Conservation (phyloP, 2,888 invertebrate species). For the Cryptocephalus primarius region DNA sequence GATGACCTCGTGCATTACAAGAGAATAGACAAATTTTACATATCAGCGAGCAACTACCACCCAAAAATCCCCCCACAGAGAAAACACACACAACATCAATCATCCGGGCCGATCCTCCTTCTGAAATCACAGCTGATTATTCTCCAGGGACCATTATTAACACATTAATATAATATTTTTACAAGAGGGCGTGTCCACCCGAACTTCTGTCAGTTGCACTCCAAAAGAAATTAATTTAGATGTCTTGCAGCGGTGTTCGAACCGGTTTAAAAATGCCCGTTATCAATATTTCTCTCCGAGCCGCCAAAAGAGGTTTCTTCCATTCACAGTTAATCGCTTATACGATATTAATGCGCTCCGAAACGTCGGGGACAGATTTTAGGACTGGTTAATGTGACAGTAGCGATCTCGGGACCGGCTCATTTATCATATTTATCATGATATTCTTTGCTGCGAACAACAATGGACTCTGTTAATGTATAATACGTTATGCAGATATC, state of each 20-base stretch:
- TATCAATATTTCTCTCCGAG: constrained; percentile 25
- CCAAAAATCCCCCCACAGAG: constrained; percentile 1
- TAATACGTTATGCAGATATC: constrained; percentile 14
- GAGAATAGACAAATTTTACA: too few relatives aligned
- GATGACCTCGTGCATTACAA: too few relatives aligned
- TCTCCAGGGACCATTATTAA: constrained; percentile 36
- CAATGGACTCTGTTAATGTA: constrained; percentile 31
- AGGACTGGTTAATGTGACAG: constrained; percentile 37
- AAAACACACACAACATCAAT: constrained; percentile 18
- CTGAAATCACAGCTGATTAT: constrained; percentile 31
- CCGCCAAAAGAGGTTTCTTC: constrained; percentile 29
- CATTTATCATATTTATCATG: constrained; percentile 35
- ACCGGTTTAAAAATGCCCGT: constrained; percentile 8
- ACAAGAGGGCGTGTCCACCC: constrained; percentile 36
- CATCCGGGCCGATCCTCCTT: constrained; percentile 19
- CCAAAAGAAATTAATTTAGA: constrained; percentile 31
- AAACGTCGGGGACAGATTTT: constrained; percentile 38
- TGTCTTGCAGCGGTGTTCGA: constrained; percentile 7
- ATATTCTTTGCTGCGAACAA: constrained; percentile 24
- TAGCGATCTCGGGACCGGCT: constrained; percentile 30
- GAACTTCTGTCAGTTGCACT: constrained; percentile 36
- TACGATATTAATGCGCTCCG: constrained; percentile 38
- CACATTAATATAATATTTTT: constrained; percentile 39
- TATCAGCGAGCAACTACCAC: too few relatives aligned
- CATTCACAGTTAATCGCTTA: constrained; percentile 39